Evolutionary conservation across 2,113 vertebrate species (phyloP), one percentile per base, ranked within the genome.

Genomic region (Axis porcinus): DNA sequence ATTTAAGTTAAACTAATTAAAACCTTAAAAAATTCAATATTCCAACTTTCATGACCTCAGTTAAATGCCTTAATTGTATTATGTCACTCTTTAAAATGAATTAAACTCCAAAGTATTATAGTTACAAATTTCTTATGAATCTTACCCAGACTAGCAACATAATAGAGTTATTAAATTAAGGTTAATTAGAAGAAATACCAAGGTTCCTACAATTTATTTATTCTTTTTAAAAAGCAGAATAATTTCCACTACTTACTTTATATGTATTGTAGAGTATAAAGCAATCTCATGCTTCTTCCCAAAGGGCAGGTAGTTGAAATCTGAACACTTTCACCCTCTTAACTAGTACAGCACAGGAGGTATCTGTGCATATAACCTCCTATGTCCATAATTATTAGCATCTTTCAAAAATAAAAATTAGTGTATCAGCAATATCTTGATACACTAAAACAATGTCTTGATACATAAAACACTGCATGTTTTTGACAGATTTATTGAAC

Each of bases 1-100:
- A 83, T 54, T 90, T 93, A 90, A 85, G 33, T 90, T 93, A 91
- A 94, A 67, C 40, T 92, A 86, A 93, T 89, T 86, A 91, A 92
- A 97, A 74, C 25, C 17, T 87, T 92, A 36, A 87, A 67, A 70
- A 55, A 43, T 85, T 84, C 81, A 79, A 30, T 83, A 90, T 92
- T 95, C 70, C 15, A 67, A 58, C 82, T 86, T 95, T 89, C 9
- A 78, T 86, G n/a, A 89, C 40, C 81, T 87, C 28, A 84, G 45
- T 89, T 86, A 95, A 95, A 81, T 94, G 21, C 52, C 19, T 57
- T 83, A 83, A 92, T 94, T 54, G 28, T 36, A 92, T 87, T 81
- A 74, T 64, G 11, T 83, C 27, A 93, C 13, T 76, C 55, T 96
- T 95, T 45, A 67, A 96, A 82, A 87, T 52, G 28, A 87, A 90